Percentiles rank a stretch among this genome's conserved stretches.
Evolutionary conservation across 2,797 vertebrate genomes (phyloP).

Genomic region (Alca torda): DNA sequence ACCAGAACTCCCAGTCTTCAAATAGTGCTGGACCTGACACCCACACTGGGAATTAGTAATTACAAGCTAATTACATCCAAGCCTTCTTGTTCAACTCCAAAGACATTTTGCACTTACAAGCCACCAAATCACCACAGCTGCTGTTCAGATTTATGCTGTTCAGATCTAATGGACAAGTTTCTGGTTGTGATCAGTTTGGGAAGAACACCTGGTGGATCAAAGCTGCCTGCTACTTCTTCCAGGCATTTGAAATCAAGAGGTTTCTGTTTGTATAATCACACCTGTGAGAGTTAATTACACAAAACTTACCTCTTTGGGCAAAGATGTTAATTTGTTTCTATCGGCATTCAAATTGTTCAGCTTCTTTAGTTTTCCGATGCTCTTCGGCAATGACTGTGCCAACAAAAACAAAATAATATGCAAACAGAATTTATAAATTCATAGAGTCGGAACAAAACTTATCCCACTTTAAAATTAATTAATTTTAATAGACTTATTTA

Average conservation of each 20-base stretch:
- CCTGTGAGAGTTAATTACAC: background rate
- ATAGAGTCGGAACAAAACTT: background rate
- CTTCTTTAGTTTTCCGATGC: conserved; percentile 93
- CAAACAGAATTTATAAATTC: background rate
- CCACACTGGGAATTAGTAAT: background rate
- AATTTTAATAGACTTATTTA: background rate
- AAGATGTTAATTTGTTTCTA: conserved; percentile 89
- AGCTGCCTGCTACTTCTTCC: background rate
- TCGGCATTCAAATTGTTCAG: conserved; percentile 97
- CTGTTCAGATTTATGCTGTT: background rate
- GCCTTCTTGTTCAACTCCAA: background rate
- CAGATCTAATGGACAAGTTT: background rate
- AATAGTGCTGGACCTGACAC: background rate
- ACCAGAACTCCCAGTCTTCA: background rate
- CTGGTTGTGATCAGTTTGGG: background rate
- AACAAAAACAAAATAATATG: background rate
- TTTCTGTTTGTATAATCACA: background rate
- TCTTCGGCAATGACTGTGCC: conserved; percentile 89
- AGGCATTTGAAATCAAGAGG: background rate
- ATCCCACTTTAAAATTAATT: background rate
- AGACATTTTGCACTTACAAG: background rate
- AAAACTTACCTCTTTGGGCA: conserved; percentile 94
- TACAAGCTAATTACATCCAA: background rate
- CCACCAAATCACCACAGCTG: background rate
- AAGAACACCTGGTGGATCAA: background rate